Percentiles rank a stretch among this genome's conserved stretches.
Conservation (phyloP, 2,113 vertebrate genomes). For the Microtus pennsylvanicus region DNA sequence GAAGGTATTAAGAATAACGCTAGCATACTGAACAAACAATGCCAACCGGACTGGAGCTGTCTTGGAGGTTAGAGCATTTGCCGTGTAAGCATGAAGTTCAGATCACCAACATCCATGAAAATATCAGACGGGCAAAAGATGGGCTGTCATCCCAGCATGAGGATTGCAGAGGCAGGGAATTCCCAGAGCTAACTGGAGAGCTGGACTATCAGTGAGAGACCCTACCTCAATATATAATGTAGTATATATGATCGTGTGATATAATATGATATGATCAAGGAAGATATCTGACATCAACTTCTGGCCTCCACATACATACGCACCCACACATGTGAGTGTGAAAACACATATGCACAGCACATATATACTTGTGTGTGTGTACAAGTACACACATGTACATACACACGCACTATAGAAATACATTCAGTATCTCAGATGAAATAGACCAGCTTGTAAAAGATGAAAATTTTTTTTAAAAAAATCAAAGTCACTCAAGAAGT, state of each 20-base stretch:
- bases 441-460: background rate
- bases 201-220: background rate
- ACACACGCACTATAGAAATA: background rate
- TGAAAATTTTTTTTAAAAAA: background rate
- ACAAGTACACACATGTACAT: background rate
- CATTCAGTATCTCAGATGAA: background rate
- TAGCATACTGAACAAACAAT: no score
- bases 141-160: no score
- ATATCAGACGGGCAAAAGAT: no score
- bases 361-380: background rate
- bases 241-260: background rate
- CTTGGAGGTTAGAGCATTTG: no score
- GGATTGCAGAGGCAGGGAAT: background rate
- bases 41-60: no score
- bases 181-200: background rate
- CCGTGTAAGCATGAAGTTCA: background rate
- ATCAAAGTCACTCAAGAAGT: background rate
- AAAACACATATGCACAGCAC: background rate
- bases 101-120: background rate
- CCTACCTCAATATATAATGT: background rate
- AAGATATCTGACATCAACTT: background rate
- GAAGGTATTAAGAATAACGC: background rate
- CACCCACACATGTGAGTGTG: background rate
- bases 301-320: background rate
- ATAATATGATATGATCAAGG: background rate